phyloP scores from a whole-genome alignment of 2,113 vertebrate species.

The Fulica atra region DNA sequence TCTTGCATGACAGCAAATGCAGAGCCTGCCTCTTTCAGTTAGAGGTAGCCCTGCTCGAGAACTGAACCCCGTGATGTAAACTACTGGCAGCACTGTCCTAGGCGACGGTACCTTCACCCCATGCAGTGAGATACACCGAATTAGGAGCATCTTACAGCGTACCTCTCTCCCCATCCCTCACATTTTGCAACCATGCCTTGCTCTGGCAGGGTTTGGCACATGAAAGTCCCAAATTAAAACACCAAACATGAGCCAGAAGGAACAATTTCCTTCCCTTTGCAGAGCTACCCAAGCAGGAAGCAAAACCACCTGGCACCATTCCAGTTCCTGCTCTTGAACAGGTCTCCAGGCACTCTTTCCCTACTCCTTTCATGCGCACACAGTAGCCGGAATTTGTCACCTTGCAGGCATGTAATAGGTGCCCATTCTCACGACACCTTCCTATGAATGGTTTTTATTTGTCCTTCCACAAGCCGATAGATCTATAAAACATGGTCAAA shows the following conservation, averaged over 20 bases:
- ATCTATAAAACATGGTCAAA: background rate
- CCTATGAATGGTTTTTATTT: conserved; percentile 11
- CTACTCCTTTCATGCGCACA: background rate
- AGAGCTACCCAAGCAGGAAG: background rate
- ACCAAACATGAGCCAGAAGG: background rate
- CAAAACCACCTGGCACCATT: background rate
- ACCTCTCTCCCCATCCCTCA: background rate
- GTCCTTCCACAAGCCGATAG: background rate
- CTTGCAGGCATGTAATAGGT: conserved; percentile 11
- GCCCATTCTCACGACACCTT: background rate
- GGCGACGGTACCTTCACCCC: background rate
- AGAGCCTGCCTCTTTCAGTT: background rate
- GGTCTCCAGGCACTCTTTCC: background rate
- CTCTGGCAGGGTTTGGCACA: background rate
- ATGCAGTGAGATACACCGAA: background rate
- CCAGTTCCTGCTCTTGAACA: background rate
- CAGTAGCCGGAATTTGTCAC: conserved; percentile 52
- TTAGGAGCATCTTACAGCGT: background rate
- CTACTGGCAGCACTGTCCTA: background rate
- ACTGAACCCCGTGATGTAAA: background rate
- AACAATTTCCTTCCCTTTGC: background rate
- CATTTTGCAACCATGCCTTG: accelerated
- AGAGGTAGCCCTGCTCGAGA: background rate
- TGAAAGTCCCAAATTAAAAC: background rate
- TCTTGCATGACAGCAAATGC: background rate